phyloP scores from a whole-genome alignment of 2,113 vertebrate genomes.

The Gymnorhina tibicen region DNA sequence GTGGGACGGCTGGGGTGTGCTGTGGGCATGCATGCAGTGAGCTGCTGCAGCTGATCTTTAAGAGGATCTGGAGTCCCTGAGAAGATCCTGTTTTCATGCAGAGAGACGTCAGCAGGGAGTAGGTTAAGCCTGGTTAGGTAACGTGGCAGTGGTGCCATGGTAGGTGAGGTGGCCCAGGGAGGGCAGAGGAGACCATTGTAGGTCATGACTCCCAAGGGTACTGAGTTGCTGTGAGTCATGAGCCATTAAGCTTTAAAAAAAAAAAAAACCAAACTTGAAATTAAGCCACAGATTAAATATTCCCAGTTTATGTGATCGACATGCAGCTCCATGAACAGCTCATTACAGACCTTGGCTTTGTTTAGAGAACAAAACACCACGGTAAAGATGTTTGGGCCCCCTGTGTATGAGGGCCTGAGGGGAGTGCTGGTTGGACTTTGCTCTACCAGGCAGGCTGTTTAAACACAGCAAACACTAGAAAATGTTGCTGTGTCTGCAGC shows the following conservation, averaged over 20 bases:
- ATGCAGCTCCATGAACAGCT: not conserved
- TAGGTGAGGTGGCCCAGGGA: not conserved
- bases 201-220: not conserved
- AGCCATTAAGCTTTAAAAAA: not conserved
- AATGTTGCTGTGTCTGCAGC: not conserved
- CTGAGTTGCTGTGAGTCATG: not conserved
- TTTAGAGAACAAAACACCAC: not conserved
- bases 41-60: conserved; percentile 8
- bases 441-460: not conserved
- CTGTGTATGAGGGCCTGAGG: not conserved
- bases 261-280: not conserved
- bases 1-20: not conserved
- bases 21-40: not conserved
- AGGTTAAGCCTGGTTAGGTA: conserved; percentile 62
- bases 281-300: not conserved
- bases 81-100: not conserved
- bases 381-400: not conserved
- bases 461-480: not conserved
- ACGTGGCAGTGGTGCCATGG: not conserved
- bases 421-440: not conserved
- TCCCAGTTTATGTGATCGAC: not conserved
- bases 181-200: not conserved
- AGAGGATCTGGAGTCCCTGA: conserved; percentile 26
- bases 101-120: conserved; percentile 28
- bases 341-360: not conserved